Evolutionary conservation across 2,888 invertebrate genomes (phyloP), one percentile per base, ranked within the genome.

Genomic region (Xestobium rufovillosum): DNA sequence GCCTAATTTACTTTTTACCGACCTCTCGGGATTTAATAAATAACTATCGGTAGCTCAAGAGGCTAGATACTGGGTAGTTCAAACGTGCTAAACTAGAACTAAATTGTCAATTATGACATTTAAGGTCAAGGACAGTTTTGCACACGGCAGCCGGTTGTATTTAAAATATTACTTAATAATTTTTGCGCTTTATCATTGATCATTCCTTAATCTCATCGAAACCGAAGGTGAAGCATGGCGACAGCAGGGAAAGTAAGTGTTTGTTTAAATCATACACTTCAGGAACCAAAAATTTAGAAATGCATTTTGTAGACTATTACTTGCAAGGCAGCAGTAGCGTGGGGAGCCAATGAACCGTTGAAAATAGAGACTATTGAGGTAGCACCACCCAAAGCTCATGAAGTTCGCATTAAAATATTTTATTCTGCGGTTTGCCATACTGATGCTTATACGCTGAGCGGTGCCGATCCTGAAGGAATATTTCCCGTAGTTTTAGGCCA

Each of bases 281-380:
- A 12, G 12, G 12, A 34, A 31, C 27, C 8, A 17, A 6, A 26
- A 10, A 13, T 14, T 11, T 1, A 40, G 16, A 16, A 29, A 13
- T 36, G 10, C 16, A 19, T 34, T 39, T 45, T 50, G 12, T 38
- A 67, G 66, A 48, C 53, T 30, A 96, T 98, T 49, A 81, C 76
- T 55, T 98, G 97, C 65, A 78, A 76, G 58, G 98, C 98, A 13
- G 97, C 96, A 2, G 90, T 98, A 11, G 96, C 97, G 3, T 98
- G 97, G 97, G 86, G 80, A 53, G 80, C 90, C 34, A 92, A 92
- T 49, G 76, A 89, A 57, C 88, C 92, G 4, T 70, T 98, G 14
- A 75, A 77, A 2, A 75, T 98, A 33, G 98, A 98, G 69, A 85
- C 83, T 35, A 76, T 99, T 39, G 84, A 92, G 68, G 97, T 98